A percentile compares a stretch with the other conserved stretches of the same genome.
Evolutionary conservation across 2,797 vertebrate species (phyloP).

Genomic region (Neostethus bicornis): DNA sequence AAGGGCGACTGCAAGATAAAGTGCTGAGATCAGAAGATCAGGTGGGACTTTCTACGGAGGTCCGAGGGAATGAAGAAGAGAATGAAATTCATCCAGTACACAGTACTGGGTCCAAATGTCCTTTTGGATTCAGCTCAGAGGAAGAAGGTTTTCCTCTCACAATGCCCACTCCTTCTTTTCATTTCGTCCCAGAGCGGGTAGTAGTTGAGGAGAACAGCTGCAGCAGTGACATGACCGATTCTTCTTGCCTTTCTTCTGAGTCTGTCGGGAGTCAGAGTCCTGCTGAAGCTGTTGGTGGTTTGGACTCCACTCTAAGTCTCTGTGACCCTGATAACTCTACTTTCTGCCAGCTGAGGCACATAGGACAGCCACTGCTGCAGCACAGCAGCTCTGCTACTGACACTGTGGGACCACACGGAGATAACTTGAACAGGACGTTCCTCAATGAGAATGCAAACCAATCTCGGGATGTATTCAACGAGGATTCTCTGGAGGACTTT

Average conservation of each 20-base stretch:
- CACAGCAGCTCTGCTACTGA: conserved; percentile 26
- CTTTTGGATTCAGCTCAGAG: conserved; percentile 61
- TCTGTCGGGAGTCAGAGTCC: conserved; percentile 68
- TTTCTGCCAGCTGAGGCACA: conserved; percentile 45
- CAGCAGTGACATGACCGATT: conserved; percentile 89
- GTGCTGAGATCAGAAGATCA: conserved; percentile 31
- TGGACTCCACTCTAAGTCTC: conserved; percentile 81
- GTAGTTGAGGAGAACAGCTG: conserved; percentile 86
- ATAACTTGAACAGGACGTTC: conserved; percentile 67
- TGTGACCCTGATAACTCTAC: conserved; percentile 76
- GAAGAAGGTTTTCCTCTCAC: conserved; percentile 53
- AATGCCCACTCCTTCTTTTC: conserved; percentile 64
- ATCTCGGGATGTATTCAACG: conserved; percentile 75
- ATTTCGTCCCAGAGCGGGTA: conserved; percentile 70
- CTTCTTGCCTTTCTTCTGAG: conserved; percentile 81
- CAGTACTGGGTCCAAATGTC: conserved; percentile 39
- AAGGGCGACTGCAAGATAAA: conserved; percentile 76
- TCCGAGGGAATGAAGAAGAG: conserved; percentile 20
- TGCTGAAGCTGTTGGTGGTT: conserved; percentile 68
- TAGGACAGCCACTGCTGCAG: conserved; percentile 36
- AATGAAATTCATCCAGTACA: conserved; percentile 27
- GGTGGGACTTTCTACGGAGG: conserved; percentile 39
- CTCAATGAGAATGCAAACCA: conserved; percentile 91
- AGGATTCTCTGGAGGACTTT: conserved; percentile 62
- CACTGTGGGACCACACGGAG: conserved; percentile 29